Base-by-base conservation (phyloP, 2,797 vertebrate genomes). In the Picus viridis region DNA sequence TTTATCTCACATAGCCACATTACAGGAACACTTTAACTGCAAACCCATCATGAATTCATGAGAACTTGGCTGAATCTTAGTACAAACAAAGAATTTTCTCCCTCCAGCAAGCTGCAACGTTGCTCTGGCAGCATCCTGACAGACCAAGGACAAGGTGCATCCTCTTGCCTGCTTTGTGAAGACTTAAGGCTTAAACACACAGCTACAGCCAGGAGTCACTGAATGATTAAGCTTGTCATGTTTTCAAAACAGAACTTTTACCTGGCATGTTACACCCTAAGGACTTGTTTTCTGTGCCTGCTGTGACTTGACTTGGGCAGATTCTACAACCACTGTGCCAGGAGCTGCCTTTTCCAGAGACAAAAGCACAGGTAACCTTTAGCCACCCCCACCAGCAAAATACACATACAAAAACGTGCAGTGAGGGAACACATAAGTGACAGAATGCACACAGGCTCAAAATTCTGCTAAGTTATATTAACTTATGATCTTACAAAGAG, bases 221-320 rank as follows among this genome's bases (percentile, higher is more conserved):
- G 72, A 91, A 82, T 22, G 12, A 78, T 75, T 81, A 80, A 83
- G 24, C 54, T 39, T 43, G 72, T 58, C 56, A 30, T 15, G 57
- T 80, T 65, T 87, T 89, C 83, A 83, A 89, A 72, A 29, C 54
- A 59, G 45, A 90, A 80, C 51, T 85, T 71, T 39, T 32, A 69
- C 29, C 62, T 41, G 2, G 1, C 12, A 49, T 3, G 3, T 80
- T 82, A 67, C 61, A 91, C 36, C n/a, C 88, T n/a, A n/a, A 0
- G 5, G 69, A 51, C 8, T 90, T 5, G 1, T 68, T 83, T 94
- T 68, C 58, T 49, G 41, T 56, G 71, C 91, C 65, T 93, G 74
- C 47, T 51, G 24, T 41, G 83, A 86, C 88, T 68, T 77, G 89
- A 68, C 68, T 88, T 68, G 56, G 75, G 65, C 62, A 92, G 58